Conservation (phyloP, 2,888 invertebrate species). For the Troides oblongomaculatus region DNA sequence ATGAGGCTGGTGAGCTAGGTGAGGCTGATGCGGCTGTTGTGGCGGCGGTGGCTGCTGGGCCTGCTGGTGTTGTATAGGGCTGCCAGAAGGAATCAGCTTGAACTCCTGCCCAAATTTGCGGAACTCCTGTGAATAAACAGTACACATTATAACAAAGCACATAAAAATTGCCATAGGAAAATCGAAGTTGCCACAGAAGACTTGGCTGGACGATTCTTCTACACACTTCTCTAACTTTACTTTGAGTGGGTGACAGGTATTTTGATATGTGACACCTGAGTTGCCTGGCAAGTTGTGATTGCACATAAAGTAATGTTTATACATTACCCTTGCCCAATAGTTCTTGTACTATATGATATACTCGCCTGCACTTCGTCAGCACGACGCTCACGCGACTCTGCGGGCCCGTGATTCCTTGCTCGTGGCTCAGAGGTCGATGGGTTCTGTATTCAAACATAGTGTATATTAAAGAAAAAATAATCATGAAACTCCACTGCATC, state of each 20-base stretch:
- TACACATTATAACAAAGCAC: background rate
- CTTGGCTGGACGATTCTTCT: no score
- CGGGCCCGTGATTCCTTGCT: slow-evolving; percentile 53
- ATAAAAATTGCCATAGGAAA: no score
- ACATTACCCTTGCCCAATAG: no score
- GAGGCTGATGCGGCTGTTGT: slow-evolving; percentile 43
- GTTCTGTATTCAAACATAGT: background rate
- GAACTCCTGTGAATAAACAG: slow-evolving; percentile 74
- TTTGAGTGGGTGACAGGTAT: no score
- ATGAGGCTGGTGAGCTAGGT: slow-evolving; percentile 35
- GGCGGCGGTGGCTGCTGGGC: slow-evolving; percentile 40
- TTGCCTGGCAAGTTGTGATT: no score
- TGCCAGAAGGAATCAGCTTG: slow-evolving; percentile 80
- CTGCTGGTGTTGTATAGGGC: slow-evolving; percentile 36
- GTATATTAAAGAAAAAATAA: background rate
- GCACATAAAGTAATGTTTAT: no score
- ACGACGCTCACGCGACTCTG: slow-evolving; percentile 38
- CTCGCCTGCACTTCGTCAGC: slow-evolving; percentile 5
- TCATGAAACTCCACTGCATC: no score
- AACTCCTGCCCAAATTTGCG: slow-evolving; percentile 91
- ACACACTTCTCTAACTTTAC: no score
- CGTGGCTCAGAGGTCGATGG: slow-evolving; percentile 45
- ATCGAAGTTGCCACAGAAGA: no score
- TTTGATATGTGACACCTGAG: no score
- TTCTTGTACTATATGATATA: background rate